These are phyloP conservation scores for Sus scrofa DNA, from an alignment of 2,113 vertebrate species.

Conservation along the genomic window T2T-Sscrofa CM000812.6:77773501-77774000, in stretches of 20 bases:
- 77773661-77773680: not conserved
- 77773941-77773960: not conserved
- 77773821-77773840: not conserved
- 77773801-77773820: not conserved
- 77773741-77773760: constrained; percentile 6
- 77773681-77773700: not conserved
- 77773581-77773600: not conserved
- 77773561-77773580: not conserved
- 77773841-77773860: not conserved
- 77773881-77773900: not conserved
- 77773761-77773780: not conserved
- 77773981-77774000: not conserved
- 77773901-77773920: not conserved
- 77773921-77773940: not conserved
- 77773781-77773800: not conserved
- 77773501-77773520: not conserved
- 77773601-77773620: not conserved
- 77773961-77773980: not conserved
- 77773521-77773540: not conserved
- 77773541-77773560: not conserved
- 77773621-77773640: not conserved
- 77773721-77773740: not conserved
- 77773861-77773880: not conserved
- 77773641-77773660: not conserved
- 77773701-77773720: not conserved